phyloP scores from a whole-genome alignment of 2,888 invertebrate species.

The Drosophila picticornis region DNA sequence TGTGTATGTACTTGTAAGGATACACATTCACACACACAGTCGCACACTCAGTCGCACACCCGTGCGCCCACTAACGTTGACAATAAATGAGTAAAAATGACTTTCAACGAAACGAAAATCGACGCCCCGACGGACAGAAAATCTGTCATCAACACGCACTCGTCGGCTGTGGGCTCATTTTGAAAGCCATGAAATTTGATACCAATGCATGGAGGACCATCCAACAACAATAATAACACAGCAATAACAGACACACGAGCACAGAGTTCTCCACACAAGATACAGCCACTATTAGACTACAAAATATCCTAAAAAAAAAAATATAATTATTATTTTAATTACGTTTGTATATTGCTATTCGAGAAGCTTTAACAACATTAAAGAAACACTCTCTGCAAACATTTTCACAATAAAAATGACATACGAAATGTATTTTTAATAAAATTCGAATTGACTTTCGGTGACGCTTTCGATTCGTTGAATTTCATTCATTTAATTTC shows the following conservation, averaged over 20 bases:
- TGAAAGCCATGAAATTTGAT: slow-evolving; percentile 78
- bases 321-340: not conserved
- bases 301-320: slow-evolving; percentile 13
- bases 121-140: slow-evolving; percentile 59
- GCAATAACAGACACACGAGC: slow-evolving; percentile 15
- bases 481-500: not conserved
- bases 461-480: not conserved
- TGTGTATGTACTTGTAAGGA: slow-evolving; percentile 73
- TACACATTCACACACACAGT: slow-evolving; percentile 42
- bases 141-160: slow-evolving; percentile 79
- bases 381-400: not conserved
- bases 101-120: slow-evolving; percentile 79
- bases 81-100: slow-evolving; percentile 81
- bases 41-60: slow-evolving; percentile 20
- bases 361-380: not conserved
- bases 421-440: not conserved
- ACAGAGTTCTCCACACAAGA: slow-evolving; percentile 2
- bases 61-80: slow-evolving; percentile 69
- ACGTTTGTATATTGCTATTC: not conserved
- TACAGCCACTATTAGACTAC: not conserved
- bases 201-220: slow-evolving; percentile 68
- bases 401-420: not conserved
- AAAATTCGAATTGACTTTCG: not conserved
- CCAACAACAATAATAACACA: slow-evolving; percentile 31
- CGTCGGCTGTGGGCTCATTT: slow-evolving; percentile 58